A percentile compares a stretch with the other conserved stretches of the same genome.
Evolutionary conservation across 2,888 invertebrate species (phyloP).

Genomic region (Endotricha flammealis): DNA sequence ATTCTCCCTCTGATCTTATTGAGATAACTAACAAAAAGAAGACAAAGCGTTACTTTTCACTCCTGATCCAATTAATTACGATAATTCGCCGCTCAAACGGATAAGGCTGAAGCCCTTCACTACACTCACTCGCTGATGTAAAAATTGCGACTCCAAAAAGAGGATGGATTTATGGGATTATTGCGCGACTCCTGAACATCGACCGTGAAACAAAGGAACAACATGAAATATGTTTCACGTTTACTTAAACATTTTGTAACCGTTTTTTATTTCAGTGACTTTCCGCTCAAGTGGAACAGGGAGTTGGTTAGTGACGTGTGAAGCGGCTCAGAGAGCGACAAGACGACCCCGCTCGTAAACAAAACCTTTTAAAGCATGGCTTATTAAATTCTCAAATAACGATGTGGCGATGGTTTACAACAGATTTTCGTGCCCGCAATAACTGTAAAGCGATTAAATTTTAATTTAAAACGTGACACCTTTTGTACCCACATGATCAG

Average conservation of each 20-base stretch:
- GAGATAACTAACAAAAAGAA: constrained; percentile 11
- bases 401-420: not conserved
- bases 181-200: not conserved
- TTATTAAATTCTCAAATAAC: constrained; percentile 8
- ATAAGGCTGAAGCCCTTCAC: constrained; percentile 5
- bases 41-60: constrained; percentile 8
- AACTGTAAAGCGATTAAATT: constrained; percentile 16
- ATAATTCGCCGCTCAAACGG: constrained; percentile 5
- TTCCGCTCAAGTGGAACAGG: constrained; percentile 2
- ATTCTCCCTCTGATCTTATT: constrained; percentile 5
- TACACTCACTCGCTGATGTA: not conserved
- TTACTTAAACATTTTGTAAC: not conserved
- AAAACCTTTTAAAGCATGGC: constrained; percentile 1
- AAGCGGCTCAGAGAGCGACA: not conserved
- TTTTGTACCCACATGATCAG: constrained; percentile 29
- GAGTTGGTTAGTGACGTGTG: not conserved
- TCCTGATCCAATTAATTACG: constrained; percentile 10
- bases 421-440: not conserved
- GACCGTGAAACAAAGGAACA: not conserved
- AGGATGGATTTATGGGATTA: no score
- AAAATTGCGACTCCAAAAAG: no score
- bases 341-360: not conserved
- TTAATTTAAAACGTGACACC: constrained; percentile 20
- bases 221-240: not conserved
- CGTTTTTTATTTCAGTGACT: constrained; percentile 7